A percentile compares a stretch with the other conserved stretches of the same genome.
Evolutionary conservation across 2,888 invertebrate species (phyloP).

Genomic region (Ceriagrion tenellum): DNA sequence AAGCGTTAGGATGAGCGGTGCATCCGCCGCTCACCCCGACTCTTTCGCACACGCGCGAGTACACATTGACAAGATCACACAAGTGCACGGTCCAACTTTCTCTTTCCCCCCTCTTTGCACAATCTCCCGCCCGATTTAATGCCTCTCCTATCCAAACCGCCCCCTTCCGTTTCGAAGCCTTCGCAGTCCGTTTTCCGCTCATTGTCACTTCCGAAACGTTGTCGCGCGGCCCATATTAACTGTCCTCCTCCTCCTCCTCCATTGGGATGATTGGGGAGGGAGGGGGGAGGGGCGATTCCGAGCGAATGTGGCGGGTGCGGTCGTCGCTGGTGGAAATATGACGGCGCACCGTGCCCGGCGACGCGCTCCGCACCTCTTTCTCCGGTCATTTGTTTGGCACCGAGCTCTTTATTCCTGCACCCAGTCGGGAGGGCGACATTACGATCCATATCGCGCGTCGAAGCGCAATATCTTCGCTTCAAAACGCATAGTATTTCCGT

Average conservation of each 20-base stretch:
- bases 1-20: background rate
- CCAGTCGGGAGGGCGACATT: background rate
- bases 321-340: too few relatives aligned
- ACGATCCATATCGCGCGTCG: slow-evolving; percentile 7
- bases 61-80: background rate
- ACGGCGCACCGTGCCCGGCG: too few relatives aligned
- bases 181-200: background rate
- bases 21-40: background rate
- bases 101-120: too few relatives aligned
- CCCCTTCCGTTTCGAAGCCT: too few relatives aligned
- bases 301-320: too few relatives aligned
- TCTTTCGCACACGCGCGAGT: background rate
- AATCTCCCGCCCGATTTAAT: background rate
- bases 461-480: background rate
- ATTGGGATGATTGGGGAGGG: too few relatives aligned
- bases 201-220: background rate
- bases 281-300: too few relatives aligned
- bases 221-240: too few relatives aligned
- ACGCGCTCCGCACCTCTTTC: too few relatives aligned
- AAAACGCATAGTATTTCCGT: background rate
- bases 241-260: too few relatives aligned
- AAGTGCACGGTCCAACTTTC: background rate
- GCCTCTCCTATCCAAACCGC: too few relatives aligned
- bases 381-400: background rate
- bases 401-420: too few relatives aligned